These are phyloP conservation scores for Empidonax traillii DNA, from an alignment of 2,113 vertebrate species.

Conservation along the genomic window DNA sequence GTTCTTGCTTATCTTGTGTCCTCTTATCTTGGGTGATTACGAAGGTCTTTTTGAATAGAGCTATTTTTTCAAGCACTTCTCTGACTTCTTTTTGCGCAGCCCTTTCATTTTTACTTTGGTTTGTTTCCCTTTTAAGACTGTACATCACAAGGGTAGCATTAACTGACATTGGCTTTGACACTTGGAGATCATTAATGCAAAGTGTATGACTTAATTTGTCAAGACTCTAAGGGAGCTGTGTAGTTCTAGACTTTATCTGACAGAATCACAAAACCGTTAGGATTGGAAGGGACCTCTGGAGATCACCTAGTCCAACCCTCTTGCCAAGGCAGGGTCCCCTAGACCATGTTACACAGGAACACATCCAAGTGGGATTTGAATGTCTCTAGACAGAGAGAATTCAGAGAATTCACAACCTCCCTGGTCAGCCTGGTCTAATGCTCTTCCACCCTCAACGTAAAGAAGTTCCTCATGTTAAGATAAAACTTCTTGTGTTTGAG, in stretches of 20 bases:
- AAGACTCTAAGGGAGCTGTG: background rate
- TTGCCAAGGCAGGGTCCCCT: background rate
- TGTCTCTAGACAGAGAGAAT: background rate
- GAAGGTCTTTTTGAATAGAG: background rate
- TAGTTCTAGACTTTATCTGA: background rate
- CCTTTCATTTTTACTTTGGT: background rate
- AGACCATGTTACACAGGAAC: accelerated
- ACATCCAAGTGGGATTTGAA: background rate
- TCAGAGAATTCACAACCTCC: background rate
- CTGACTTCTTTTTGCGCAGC: background rate
- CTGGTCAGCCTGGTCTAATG: background rate
- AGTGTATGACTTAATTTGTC: background rate
- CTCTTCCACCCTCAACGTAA: background rate
- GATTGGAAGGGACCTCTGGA: background rate
- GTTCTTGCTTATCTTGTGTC: background rate
- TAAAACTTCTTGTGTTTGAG: background rate
- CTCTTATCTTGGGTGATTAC: background rate
- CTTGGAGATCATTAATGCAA: background rate
- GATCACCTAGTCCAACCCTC: background rate
- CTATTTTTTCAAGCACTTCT: background rate
- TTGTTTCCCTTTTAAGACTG: background rate
- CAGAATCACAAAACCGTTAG: background rate
- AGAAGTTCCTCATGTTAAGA: background rate
- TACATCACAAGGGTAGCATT: background rate
- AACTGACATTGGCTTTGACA: background rate